Conservation (phyloP, 2,888 invertebrate genomes). For the Phlogophora meticulosa region DNA sequence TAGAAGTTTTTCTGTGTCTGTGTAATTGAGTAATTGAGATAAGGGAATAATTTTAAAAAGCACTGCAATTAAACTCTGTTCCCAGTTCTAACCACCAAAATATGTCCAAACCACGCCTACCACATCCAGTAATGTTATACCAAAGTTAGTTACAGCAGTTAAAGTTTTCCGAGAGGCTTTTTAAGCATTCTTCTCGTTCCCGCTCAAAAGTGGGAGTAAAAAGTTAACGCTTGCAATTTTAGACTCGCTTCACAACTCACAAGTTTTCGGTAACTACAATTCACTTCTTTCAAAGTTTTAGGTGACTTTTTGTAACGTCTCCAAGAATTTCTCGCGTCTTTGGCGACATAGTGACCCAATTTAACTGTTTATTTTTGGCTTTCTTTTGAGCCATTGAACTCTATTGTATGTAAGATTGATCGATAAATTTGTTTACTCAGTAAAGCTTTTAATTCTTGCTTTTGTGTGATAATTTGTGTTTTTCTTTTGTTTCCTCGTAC, state of each 20-base stretch:
- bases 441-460: too few relatives aligned
- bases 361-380: not conserved
- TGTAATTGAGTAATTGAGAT: too few relatives aligned
- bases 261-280: constrained; percentile 64
- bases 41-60: not conserved
- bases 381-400: not conserved
- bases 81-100: too few relatives aligned
- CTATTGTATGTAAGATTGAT: too few relatives aligned
- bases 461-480: too few relatives aligned
- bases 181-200: constrained; percentile 62
- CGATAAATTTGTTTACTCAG: too few relatives aligned
- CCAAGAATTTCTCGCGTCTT: not conserved
- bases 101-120: not conserved
- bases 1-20: too few relatives aligned
- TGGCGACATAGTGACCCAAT: constrained; percentile 1
- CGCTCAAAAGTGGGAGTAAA: constrained; percentile 50
- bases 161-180: constrained; percentile 64
- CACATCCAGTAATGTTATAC: constrained; percentile 30
- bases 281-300: constrained; percentile 43
- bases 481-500: too few relatives aligned
- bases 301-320: constrained; percentile 12
- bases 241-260: constrained; percentile 46
- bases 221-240: constrained; percentile 66
- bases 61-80: too few relatives aligned
- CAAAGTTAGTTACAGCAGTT: constrained; percentile 45